These are phyloP conservation scores for Phainopepla nitens DNA, from an alignment of 2,113 vertebrate genomes.

Conservation along the genomic window DNA sequence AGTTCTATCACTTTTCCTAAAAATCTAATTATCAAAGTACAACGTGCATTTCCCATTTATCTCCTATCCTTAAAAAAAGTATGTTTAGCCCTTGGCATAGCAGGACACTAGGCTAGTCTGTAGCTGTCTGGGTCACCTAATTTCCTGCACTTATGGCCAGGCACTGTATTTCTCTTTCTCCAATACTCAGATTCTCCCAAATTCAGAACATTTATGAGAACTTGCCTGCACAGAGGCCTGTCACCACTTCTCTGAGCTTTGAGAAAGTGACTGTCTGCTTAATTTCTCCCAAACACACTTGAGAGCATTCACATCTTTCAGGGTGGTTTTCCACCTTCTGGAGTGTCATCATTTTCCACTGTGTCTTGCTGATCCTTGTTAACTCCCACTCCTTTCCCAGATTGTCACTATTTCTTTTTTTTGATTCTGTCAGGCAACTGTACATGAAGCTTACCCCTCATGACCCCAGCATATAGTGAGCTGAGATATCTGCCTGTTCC, in stretches of 20 bases:
- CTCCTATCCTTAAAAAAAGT: neutral
- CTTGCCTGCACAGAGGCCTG: neutral
- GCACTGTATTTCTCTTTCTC: neutral
- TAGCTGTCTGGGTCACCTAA: neutral
- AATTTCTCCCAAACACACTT: neutral
- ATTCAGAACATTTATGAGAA: neutral
- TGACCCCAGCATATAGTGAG: neutral
- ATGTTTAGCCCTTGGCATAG: neutral
- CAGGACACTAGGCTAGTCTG: neutral
- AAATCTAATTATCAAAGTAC: neutral
- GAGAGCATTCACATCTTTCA: neutral
- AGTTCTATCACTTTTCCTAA: neutral
- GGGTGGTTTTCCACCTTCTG: slow-evolving; percentile 23
- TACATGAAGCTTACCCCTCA: neutral
- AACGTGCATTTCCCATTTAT: neutral
- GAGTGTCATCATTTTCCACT: neutral
- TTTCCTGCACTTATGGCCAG: neutral
- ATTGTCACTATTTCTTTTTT: neutral
- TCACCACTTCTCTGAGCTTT: neutral
- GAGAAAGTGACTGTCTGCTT: neutral
- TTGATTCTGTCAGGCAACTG: neutral
- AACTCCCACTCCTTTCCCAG: slow-evolving; percentile 20
- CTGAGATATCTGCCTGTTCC: neutral
- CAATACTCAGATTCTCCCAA: neutral
- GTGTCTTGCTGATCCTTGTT: neutral